Evolutionary conservation across 2,113 vertebrate species (phyloP), one percentile per base, ranked within the genome.

Genomic region (Dendrocopos noguchii): DNA sequence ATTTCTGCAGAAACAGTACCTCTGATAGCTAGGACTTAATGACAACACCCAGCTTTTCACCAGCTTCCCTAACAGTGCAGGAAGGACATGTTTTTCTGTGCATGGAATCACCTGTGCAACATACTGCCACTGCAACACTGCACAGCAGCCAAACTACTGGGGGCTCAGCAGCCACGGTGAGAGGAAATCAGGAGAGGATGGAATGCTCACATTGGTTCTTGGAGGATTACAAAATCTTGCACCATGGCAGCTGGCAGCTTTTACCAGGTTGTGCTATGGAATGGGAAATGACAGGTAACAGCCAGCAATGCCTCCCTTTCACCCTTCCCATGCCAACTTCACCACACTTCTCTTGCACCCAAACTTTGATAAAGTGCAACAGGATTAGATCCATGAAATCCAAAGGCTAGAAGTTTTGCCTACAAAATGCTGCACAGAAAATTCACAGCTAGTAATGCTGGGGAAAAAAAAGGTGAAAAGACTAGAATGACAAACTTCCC

Each of bases 101-200:
- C 44, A 46, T 18, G 27, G 9, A 47, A 64, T 57, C n/a, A 87
- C 64, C 63, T 63, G 2, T 1, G 1, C 29, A 7, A 5, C 22
- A 31, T 6, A 34, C 0, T 70, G 52, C 64, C 27, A 24, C 3
- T 46, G 55, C 56, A 78, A 74, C 19, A 31, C 21, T 1, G 3
- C 29, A 66, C 14, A 57, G 75, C 47, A 75, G 44, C 34, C 55
- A 52, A 87, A n/a, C 4, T 34, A 47, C 50, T 16, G n/a, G 15
- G 34, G 28, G 27, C 17, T 33, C 0, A 0, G 44, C 20, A 90
- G 47, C 31, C 63, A 61, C 5, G 36, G 52, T 4, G 4, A 50
- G 4, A 89, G 6, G 72, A 74, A 91, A 61, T 36, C 75, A 94
- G 72, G 47, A 53, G 89, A 85, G 28, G 52, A 56, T 9, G 31